phyloP scores from a whole-genome alignment of 2,888 invertebrate genomes.

The Apodemia hepburni region DNA sequence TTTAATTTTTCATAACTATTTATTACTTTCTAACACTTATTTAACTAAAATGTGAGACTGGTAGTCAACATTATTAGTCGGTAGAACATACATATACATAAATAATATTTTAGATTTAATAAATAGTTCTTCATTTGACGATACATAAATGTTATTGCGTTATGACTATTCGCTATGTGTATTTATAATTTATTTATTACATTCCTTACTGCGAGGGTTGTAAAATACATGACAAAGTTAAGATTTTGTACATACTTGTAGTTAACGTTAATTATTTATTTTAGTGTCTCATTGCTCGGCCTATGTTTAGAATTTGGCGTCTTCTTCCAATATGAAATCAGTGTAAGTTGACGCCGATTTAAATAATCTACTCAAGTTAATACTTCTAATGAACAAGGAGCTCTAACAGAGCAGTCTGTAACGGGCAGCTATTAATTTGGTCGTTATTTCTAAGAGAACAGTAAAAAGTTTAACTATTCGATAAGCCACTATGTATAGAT shows the following conservation, averaged over 20 bases:
- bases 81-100: constrained; percentile 69
- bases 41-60: constrained; percentile 79
- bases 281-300: constrained; percentile 61
- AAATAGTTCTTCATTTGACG: constrained; percentile 65
- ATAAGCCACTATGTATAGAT: constrained; percentile 30
- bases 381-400: constrained; percentile 17
- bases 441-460: constrained; percentile 27
- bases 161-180: constrained; percentile 51
- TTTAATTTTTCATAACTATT: constrained; percentile 66
- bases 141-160: constrained; percentile 59
- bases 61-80: constrained; percentile 78
- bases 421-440: constrained; percentile 60
- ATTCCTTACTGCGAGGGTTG: constrained; percentile 68
- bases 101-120: constrained; percentile 59
- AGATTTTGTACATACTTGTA: constrained; percentile 63
- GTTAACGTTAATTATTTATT: constrained; percentile 47
- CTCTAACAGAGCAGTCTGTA: constrained; percentile 37
- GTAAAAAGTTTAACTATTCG: constrained; percentile 31
- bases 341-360: constrained; percentile 28
- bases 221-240: constrained; percentile 57
- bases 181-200: constrained; percentile 53
- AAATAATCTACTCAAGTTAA: constrained; percentile 14
- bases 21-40: constrained; percentile 75
- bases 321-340: constrained; percentile 30
- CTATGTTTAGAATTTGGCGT: constrained; percentile 52